A percentile compares a stretch with the other conserved stretches of the same genome.
Evolutionary conservation across 2,113 vertebrate genomes (phyloP).

Genomic region (Grantiella picta): DNA sequence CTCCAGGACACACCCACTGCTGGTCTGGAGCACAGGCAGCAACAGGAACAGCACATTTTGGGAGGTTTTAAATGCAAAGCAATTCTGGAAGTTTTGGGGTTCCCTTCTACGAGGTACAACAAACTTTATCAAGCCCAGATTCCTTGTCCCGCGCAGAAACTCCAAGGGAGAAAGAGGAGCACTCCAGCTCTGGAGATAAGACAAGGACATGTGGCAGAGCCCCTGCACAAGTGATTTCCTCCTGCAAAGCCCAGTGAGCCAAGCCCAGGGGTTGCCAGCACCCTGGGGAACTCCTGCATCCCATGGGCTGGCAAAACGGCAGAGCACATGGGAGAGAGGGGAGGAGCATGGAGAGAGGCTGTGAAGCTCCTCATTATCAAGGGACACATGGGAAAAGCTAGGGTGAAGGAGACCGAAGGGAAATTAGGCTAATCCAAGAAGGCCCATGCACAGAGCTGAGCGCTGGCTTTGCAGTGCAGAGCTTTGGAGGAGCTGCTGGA

Average conservation of each 20-base stretch:
- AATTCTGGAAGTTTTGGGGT: not conserved
- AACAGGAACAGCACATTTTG: not conserved
- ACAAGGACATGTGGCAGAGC: not conserved
- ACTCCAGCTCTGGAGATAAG: not conserved
- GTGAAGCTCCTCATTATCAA: not conserved
- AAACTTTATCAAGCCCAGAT: not conserved
- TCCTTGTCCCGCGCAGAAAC: not conserved
- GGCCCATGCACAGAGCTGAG: not conserved
- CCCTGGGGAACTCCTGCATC: not conserved
- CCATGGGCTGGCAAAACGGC: not conserved
- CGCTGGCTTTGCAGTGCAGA: not conserved
- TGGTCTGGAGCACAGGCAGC: not conserved
- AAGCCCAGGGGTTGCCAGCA: not conserved
- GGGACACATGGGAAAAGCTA: not conserved
- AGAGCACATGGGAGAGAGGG: not conserved
- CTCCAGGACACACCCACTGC: not conserved
- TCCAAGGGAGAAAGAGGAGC: not conserved
- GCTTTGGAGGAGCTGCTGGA: not conserved
- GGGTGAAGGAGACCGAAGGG: not conserved
- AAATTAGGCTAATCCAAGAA: rapidly evolving
- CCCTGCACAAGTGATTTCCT: not conserved
- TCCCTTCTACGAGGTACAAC: not conserved
- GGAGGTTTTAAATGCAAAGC: rapidly evolving
- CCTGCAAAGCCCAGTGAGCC: rapidly evolving
- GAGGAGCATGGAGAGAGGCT: not conserved